These are phyloP conservation scores for Ploceus nigricollis DNA, from an alignment of 2,113 vertebrate genomes.

Conservation along the genomic window DNA sequence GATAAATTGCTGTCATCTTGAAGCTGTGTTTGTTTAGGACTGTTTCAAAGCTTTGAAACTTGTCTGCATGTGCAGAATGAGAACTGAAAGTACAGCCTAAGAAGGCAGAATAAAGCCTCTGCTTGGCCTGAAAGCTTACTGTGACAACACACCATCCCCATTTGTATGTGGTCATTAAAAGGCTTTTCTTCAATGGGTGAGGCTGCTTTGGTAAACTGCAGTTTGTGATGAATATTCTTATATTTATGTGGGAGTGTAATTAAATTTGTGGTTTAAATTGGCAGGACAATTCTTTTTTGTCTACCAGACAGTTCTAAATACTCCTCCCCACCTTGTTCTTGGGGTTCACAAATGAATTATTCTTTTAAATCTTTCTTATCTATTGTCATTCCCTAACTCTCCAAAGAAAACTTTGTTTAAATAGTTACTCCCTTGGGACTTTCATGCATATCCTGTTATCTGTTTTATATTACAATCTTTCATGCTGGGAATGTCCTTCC, in stretches of 20 bases:
- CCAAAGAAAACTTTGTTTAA: constrained; percentile 50
- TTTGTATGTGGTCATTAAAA: neutral
- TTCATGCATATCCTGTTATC: constrained; percentile 47
- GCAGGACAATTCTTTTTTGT: neutral
- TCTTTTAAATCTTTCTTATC: constrained; percentile 19
- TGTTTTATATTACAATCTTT: constrained; percentile 23
- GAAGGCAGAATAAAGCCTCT: neutral
- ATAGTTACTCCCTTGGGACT: constrained; percentile 38
- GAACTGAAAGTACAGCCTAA: neutral
- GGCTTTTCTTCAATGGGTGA: neutral
- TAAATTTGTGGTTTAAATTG: neutral
- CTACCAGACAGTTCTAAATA: neutral
- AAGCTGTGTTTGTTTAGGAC: neutral
- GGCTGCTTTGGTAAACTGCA: neutral
- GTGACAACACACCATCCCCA: neutral
- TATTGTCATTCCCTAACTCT: neutral
- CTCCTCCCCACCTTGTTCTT: neutral
- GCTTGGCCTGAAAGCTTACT: neutral
- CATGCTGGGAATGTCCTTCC: constrained; percentile 43
- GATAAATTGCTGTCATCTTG: neutral
- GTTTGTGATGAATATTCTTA: neutral
- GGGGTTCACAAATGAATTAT: neutral
- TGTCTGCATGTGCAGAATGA: neutral
- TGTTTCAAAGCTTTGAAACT: neutral
- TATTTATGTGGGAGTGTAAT: neutral